Conservation (phyloP, 2,797 vertebrate species). For the Oceanodroma leucorhoa region DNA sequence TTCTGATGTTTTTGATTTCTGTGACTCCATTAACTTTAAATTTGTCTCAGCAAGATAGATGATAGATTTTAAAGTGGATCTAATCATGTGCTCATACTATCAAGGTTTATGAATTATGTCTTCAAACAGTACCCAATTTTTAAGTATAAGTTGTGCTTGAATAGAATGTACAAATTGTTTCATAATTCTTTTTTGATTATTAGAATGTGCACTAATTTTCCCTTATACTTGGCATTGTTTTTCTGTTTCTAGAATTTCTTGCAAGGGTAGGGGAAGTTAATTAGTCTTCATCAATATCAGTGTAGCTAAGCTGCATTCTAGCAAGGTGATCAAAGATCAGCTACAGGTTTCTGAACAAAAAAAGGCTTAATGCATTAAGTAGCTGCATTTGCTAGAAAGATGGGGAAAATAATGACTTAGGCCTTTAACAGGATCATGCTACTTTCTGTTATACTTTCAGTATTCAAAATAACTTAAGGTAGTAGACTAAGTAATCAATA, state of each 20-base stretch:
- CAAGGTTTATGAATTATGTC: neutral
- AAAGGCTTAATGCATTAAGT: neutral
- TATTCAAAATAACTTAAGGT: neutral
- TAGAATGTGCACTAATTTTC: neutral
- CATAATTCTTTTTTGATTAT: neutral
- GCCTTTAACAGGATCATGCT: neutral
- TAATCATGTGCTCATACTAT: neutral
- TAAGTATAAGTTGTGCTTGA: neutral
- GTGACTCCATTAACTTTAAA: neutral
- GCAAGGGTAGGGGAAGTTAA: neutral
- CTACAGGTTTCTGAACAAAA: neutral
- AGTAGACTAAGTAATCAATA: neutral
- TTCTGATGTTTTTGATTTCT: neutral
- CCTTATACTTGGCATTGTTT: neutral
- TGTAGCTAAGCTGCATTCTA: neutral
- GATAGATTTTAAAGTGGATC: neutral
- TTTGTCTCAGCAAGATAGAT: neutral
- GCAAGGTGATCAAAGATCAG: neutral
- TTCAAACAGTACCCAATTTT: neutral
- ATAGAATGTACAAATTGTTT: neutral
- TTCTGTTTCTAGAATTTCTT: neutral
- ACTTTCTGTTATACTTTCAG: neutral
- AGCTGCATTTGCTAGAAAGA: neutral
- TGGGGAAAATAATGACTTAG: neutral
- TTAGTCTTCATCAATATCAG: neutral